phyloP scores from a whole-genome alignment of 2,797 vertebrate genomes.

The Macrochelys suwanniensis region DNA sequence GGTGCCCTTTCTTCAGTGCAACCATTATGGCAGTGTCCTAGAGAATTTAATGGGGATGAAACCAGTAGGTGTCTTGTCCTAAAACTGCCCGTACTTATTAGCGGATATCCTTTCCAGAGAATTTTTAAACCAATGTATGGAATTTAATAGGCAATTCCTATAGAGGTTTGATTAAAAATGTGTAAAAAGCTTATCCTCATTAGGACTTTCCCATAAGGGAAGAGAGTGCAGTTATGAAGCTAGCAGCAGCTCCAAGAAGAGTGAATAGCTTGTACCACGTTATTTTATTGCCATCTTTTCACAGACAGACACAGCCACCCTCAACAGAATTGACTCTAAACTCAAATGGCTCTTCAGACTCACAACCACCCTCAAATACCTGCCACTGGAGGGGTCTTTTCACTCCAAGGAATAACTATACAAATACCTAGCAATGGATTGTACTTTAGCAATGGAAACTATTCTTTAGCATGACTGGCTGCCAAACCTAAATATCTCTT shows the following conservation, averaged over 20 bases:
- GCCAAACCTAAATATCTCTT: neutral
- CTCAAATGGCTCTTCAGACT: neutral
- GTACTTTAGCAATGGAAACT: neutral
- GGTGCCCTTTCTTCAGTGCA: neutral
- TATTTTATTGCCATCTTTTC: constrained; percentile 28
- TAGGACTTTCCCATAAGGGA: neutral
- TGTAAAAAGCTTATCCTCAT: neutral
- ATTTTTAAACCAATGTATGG: neutral
- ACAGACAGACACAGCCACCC: constrained; percentile 3
- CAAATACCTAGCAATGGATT: neutral
- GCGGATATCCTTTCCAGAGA: neutral
- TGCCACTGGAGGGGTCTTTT: constrained; percentile 12
- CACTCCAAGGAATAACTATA: neutral
- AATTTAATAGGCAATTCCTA: neutral
- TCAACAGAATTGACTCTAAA: neutral
- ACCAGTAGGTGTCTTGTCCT: constrained; percentile 20
- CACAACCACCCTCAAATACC: neutral
- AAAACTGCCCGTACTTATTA: neutral
- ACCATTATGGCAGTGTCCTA: neutral
- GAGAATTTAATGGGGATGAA: neutral
- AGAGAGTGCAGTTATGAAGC: neutral
- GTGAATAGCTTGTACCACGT: neutral
- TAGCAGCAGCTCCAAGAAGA: neutral
- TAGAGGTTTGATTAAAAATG: neutral
- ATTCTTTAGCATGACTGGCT: neutral